These are phyloP conservation scores for Cryptocephalus moraei DNA, from an alignment of 2,888 invertebrate genomes.

Conservation along the genomic window DNA sequence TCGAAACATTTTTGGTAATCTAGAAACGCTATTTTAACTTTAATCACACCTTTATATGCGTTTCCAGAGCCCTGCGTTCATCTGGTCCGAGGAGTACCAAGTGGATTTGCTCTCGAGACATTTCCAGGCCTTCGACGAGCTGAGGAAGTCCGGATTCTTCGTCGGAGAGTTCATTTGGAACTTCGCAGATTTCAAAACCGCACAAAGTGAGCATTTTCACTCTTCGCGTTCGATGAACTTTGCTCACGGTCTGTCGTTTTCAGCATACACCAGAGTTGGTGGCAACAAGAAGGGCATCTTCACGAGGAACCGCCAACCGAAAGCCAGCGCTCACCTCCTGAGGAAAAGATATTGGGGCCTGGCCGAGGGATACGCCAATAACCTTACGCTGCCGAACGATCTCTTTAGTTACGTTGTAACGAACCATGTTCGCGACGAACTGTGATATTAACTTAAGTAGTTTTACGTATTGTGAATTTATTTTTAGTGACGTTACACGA, in stretches of 20 bases:
- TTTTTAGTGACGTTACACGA: background rate
- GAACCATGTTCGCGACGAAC: slow-evolving; percentile 8
- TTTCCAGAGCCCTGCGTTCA: slow-evolving; percentile 60
- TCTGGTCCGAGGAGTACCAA: slow-evolving; percentile 97
- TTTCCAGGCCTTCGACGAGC: slow-evolving; percentile 83
- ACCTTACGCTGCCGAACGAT: slow-evolving; percentile 43
- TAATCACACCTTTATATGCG: too few relatives aligned
- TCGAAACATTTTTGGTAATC: too few relatives aligned
- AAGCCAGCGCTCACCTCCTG: slow-evolving; percentile 74
- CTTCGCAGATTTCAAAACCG: slow-evolving; percentile 96
- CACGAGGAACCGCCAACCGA: slow-evolving; percentile 83
- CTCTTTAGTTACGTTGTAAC: slow-evolving; percentile 23
- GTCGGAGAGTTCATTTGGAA: slow-evolving; percentile 98
- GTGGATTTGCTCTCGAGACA: slow-evolving; percentile 71
- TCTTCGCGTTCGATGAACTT: background rate
- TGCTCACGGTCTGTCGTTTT: slow-evolving; percentile 13
- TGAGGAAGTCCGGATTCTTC: slow-evolving; percentile 66
- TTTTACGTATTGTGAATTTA: background rate
- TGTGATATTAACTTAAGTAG: slow-evolving; percentile 11
- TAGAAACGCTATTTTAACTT: too few relatives aligned
- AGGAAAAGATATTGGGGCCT: slow-evolving; percentile 66
- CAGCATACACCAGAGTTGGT: slow-evolving; percentile 67
- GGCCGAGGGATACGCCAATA: slow-evolving; percentile 48
- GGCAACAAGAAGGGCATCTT: slow-evolving; percentile 89
- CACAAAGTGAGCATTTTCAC: slow-evolving; percentile 46